phyloP scores from a whole-genome alignment of 2,888 invertebrate genomes.

The Cryptophagus acutangulus region DNA sequence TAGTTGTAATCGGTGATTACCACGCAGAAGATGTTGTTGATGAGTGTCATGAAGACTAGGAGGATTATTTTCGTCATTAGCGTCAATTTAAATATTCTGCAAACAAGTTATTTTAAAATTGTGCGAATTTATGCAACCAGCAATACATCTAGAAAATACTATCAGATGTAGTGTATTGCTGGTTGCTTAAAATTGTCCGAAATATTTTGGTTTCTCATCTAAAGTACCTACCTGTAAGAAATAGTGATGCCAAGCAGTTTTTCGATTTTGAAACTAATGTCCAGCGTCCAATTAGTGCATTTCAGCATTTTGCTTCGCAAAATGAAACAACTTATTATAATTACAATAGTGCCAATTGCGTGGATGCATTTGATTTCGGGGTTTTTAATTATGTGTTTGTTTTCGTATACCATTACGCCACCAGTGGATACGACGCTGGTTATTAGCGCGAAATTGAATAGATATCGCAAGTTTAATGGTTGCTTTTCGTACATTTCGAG shows the following conservation, averaged over 20 bases:
- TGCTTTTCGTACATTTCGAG: neutral
- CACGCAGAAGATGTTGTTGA: neutral
- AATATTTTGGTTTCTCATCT: neutral
- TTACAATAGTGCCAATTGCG: neutral
- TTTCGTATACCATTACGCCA: neutral
- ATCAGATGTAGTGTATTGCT: neutral
- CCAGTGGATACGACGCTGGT: neutral
- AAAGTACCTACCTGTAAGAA: neutral
- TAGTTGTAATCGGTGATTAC: slow-evolving; percentile 1
- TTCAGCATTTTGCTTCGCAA: neutral
- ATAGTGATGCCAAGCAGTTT: neutral
- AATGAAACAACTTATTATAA: neutral
- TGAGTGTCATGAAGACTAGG: neutral
- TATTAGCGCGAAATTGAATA: neutral
- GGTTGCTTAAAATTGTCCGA: too few relatives aligned
- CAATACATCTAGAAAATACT: too few relatives aligned
- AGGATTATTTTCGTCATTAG: neutral
- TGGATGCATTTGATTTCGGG: neutral
- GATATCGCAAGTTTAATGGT: neutral
- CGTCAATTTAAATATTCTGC: neutral
- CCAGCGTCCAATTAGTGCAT: neutral
- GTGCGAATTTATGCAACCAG: too few relatives aligned
- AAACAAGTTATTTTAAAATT: neutral
- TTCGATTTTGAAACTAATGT: neutral
- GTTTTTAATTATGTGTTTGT: too few relatives aligned